phyloP scores from a whole-genome alignment of 1,140 invertebrate species.

The Heliconius eleuchia region DNA sequence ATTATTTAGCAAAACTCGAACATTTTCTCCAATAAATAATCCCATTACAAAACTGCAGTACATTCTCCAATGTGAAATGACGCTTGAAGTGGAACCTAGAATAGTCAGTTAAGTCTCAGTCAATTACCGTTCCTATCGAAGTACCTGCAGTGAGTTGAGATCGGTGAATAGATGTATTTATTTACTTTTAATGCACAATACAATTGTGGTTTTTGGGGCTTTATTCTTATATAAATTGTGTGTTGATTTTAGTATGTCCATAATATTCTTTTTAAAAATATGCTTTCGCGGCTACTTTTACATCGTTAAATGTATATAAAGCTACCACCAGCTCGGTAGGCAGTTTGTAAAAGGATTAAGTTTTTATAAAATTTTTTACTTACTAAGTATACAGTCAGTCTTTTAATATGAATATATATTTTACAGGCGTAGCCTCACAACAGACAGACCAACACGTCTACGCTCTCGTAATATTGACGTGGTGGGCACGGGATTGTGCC shows the following conservation, averaged over 20 bases:
- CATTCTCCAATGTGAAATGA: constrained; percentile 6
- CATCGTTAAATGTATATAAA: too few relatives aligned
- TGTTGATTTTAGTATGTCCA: background rate
- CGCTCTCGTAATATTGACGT: too few relatives aligned
- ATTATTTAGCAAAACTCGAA: too few relatives aligned
- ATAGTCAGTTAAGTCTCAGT: background rate
- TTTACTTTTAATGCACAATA: background rate
- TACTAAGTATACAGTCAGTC: too few relatives aligned
- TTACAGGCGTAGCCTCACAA: too few relatives aligned
- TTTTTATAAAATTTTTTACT: too few relatives aligned
- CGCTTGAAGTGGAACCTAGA: background rate
- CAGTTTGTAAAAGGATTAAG: too few relatives aligned
- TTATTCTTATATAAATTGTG: background rate
- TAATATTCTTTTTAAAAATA: background rate
- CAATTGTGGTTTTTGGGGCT: background rate
- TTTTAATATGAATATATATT: too few relatives aligned
- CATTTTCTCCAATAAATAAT: background rate
- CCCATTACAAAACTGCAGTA: background rate
- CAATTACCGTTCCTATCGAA: constrained; percentile 8
- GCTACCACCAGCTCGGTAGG: too few relatives aligned
- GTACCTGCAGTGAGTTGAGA: background rate
- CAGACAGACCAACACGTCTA: too few relatives aligned
- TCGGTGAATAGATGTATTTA: background rate
- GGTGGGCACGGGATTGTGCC: too few relatives aligned
- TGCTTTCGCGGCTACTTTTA: background rate